Evolutionary conservation across 1,140 invertebrate species (phyloP), one percentile per base, ranked within the genome.

Genomic region (Lithobius niger): DNA sequence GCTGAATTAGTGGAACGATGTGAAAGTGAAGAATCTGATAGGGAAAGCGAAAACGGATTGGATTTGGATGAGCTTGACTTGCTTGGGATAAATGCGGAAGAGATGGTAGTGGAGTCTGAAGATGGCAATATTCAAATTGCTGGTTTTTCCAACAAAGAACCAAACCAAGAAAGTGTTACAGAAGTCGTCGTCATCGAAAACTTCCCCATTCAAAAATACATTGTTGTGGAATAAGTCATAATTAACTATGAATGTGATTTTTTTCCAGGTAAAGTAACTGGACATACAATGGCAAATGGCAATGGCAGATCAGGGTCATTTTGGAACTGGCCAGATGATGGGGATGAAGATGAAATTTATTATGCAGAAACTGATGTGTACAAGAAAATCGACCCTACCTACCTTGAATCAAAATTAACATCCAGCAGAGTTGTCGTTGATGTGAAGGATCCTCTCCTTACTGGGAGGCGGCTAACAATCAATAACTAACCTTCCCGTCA

Each of bases 41-140:
- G 2, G 52, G 21, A n/a, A 21, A 36, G n/a, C 19, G 43, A n/a
- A 55, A 27, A 36, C 19, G 13, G 27, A 57, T 24, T 36, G 43
- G 26, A 15, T 31, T 36, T 24, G 10, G 28, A 43, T 19, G 31
- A 36, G 6, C 6, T 36, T 36, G n/a, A 36, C 31, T 36, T 36
- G 31, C 31, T 36, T 36, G 31, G 31, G 31, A 36, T 36, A 36
- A 36, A 36, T 36, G 31, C 31, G 31, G 31, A 36, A 36, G 31
- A 36, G 31, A 36, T 36, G n/a, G 31, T n/a, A 36, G n/a, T 36
- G 31, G 31, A 36, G 31, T 36, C 31, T 36, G n/a, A 36, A 10
- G n/a, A 36, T 36, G 31, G 31, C 31, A n/a, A n/a, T n/a, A n/a
- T n/a, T 36, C 6, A 36, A 6, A 36, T 36, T 36, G 6, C 31